phyloP scores from a whole-genome alignment of 2,113 vertebrate genomes.

The Ia io region DNA sequence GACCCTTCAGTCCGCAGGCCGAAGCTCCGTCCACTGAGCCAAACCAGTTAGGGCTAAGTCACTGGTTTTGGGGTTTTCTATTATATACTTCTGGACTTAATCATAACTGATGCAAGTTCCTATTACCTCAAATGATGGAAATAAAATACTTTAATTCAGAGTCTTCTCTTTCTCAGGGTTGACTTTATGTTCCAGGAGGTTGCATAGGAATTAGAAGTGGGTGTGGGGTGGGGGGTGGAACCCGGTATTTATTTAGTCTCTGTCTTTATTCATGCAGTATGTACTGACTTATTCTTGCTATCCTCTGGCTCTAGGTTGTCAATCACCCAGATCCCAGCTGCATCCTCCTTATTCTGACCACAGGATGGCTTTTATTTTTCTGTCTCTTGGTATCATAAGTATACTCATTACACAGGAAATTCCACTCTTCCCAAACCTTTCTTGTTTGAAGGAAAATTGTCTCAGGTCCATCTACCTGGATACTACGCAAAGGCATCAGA shows the following conservation, averaged over 20 bases:
- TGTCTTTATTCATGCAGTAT: rapidly evolving
- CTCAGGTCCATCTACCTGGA: not conserved
- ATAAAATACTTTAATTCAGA: not conserved
- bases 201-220: not conserved
- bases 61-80: not conserved
- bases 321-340: not conserved
- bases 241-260: not conserved
- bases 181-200: not conserved
- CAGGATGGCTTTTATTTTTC: not conserved
- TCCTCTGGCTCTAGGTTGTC: not conserved
- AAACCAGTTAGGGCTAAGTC: too few species aligned
- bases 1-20: too few species aligned
- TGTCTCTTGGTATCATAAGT: not conserved
- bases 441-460: not conserved
- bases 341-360: not conserved
- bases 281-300: not conserved
- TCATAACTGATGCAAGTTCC: not conserved
- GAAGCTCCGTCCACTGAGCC: too few species aligned
- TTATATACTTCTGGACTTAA: not conserved
- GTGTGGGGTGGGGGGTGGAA: too few species aligned
- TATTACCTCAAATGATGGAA: not conserved
- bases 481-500: not conserved
- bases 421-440: not conserved
- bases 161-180: not conserved
- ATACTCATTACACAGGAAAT: not conserved